A percentile compares a stretch with the other conserved stretches of the same genome.
phyloP scores from a whole-genome alignment of 1,140 invertebrate species.

The Ips typographus region DNA sequence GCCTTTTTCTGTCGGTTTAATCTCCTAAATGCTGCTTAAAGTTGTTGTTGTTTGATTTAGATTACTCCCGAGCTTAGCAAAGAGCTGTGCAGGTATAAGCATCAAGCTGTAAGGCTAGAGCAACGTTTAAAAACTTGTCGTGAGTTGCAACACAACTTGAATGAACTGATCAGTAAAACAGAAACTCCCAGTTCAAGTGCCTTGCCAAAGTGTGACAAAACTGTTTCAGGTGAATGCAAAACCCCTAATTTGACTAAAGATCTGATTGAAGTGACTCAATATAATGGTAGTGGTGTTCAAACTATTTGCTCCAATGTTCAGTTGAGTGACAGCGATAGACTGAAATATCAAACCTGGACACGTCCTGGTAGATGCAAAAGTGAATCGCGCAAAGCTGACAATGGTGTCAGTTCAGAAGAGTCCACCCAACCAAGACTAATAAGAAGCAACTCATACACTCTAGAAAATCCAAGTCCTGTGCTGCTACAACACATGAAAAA shows the following conservation, averaged over 20 bases:
- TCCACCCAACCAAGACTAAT: slow-evolving; percentile 53
- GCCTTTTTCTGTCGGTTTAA: slow-evolving; percentile 31
- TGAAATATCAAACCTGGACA: background rate
- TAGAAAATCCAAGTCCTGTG: slow-evolving; percentile 62
- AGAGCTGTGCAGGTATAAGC: slow-evolving; percentile 48
- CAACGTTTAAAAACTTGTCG: slow-evolving; percentile 38
- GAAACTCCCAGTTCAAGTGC: background rate
- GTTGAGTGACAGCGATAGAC: background rate
- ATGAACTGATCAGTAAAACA: slow-evolving; percentile 33
- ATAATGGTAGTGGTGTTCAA: slow-evolving; percentile 34
- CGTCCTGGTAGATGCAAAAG: background rate
- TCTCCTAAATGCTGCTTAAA: background rate
- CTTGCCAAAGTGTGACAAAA: slow-evolving; percentile 11
- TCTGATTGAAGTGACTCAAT: slow-evolving; percentile 39
- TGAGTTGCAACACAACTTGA: slow-evolving; percentile 33
- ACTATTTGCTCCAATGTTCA: slow-evolving; percentile 28
- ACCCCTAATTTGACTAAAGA: slow-evolving; percentile 26
- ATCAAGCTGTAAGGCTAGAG: slow-evolving; percentile 48
- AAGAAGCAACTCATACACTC: slow-evolving; percentile 62
- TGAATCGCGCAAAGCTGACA: background rate
- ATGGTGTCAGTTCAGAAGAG: background rate
- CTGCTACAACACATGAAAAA: slow-evolving; percentile 56
- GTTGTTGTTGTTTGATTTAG: slow-evolving; percentile 26
- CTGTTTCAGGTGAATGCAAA: slow-evolving; percentile 19
- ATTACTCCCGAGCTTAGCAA: slow-evolving; percentile 43